Conservation (phyloP, 2,888 invertebrate genomes). For the Keiferia lycopersicella region DNA sequence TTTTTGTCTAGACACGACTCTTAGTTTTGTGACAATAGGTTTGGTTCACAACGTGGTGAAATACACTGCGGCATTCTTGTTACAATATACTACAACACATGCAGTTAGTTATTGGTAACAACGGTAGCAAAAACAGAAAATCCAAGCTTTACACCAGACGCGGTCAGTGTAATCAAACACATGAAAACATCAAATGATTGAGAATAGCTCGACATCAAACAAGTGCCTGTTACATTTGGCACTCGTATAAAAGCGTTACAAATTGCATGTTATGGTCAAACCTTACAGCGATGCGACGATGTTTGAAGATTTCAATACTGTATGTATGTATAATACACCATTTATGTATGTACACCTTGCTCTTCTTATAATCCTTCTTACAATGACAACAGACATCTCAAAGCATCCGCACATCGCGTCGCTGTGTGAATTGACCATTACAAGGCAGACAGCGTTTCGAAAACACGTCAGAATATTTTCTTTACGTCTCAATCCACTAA, state of each 20-base stretch:
- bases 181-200: background rate
- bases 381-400: too few species aligned
- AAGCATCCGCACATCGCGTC: too few species aligned
- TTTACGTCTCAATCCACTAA: background rate
- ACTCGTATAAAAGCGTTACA: slow-evolving; percentile 7
- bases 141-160: slow-evolving; percentile 59
- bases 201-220: background rate
- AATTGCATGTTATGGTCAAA: background rate
- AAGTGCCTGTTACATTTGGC: background rate
- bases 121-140: slow-evolving; percentile 33
- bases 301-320: too few species aligned
- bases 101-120: slow-evolving; percentile 5
- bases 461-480: background rate
- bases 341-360: too few species aligned
- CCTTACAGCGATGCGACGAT: too few species aligned
- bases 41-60: background rate
- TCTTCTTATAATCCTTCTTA: too few species aligned
- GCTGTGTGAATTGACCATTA: background rate
- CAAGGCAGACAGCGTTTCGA: background rate
- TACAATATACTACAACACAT: background rate
- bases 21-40: background rate
- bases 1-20: too few species aligned
- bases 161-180: slow-evolving; percentile 15
- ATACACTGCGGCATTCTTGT: background rate
- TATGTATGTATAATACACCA: too few species aligned